Conservation (phyloP, 2,888 invertebrate genomes). For the Cataglyphis albicans region DNA sequence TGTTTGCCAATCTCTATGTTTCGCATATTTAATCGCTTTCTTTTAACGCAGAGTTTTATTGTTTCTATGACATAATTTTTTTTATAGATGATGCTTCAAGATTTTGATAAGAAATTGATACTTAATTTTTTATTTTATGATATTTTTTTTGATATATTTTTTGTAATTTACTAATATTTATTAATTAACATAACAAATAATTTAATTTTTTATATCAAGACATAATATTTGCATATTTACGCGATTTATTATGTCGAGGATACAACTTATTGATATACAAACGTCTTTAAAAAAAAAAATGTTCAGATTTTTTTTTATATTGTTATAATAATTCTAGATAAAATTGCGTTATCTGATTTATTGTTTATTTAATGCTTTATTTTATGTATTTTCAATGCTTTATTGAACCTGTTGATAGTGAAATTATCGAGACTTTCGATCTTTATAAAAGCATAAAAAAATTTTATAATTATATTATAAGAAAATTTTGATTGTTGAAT, state of each 20-base stretch:
- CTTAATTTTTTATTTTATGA: too few relatives aligned
- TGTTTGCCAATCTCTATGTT: conserved; percentile 57
- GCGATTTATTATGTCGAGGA: background rate
- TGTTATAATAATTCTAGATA: background rate
- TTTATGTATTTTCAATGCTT: background rate
- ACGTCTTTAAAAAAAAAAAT: background rate
- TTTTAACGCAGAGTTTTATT: conserved; percentile 3
- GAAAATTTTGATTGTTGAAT: conserved; percentile 2
- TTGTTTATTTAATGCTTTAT: background rate
- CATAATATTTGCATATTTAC: background rate
- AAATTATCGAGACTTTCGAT: background rate
- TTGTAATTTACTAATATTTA: background rate
- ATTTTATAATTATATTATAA: background rate
- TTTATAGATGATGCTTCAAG: background rate
- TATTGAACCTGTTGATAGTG: background rate
- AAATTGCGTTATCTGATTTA: background rate
- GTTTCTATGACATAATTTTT: background rate
- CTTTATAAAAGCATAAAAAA: background rate
- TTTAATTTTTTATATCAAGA: background rate
- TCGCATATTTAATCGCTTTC: background rate
- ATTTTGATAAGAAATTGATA: background rate
- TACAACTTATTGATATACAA: background rate
- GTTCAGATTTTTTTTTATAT: background rate
- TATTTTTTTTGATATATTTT: too few relatives aligned
- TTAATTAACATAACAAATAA: background rate